A percentile compares a stretch with the other conserved stretches of the same genome.
These are phyloP conservation scores for Eulithis prunata DNA, from an alignment of 2,888 invertebrate genomes.

Conservation along the genomic window DNA sequence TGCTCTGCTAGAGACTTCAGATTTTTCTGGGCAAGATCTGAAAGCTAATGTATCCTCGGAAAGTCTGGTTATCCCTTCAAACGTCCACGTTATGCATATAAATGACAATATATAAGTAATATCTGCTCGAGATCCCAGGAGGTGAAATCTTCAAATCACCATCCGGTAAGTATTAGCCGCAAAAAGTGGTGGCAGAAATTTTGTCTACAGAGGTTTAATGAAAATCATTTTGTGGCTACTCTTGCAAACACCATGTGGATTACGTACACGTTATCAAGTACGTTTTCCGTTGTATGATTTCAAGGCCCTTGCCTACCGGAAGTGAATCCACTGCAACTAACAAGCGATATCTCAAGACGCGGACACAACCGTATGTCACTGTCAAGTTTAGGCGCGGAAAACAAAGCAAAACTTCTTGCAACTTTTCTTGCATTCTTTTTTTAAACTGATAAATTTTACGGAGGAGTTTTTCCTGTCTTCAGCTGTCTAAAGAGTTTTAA, in stretches of 20 bases:
- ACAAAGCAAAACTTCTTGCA: slow-evolving; percentile 15
- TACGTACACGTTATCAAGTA: not conserved
- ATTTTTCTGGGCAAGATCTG: too few species aligned
- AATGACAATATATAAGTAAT: too few species aligned
- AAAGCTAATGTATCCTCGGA: too few species aligned
- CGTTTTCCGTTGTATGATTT: not conserved
- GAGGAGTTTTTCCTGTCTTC: not conserved
- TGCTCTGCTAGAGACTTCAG: too few species aligned
- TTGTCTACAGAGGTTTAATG: not conserved
- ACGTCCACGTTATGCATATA: too few species aligned
- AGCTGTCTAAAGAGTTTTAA: not conserved
- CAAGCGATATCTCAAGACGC: slow-evolving; percentile 8
- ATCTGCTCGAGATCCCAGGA: too few species aligned
- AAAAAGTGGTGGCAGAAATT: not conserved
- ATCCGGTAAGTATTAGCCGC: slow-evolving; percentile 57
- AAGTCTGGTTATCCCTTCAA: too few species aligned
- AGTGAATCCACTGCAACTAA: slow-evolving; percentile 7
- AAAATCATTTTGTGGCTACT: too few species aligned
- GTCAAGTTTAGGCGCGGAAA: slow-evolving; percentile 32
- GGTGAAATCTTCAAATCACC: slow-evolving; percentile 13
- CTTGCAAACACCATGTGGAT: not conserved
- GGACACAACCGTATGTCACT: slow-evolving; percentile 23
- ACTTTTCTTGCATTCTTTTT: slow-evolving; percentile 14
- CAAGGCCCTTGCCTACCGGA: slow-evolving; percentile 9
- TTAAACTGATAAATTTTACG: slow-evolving; percentile 4